phyloP scores from a whole-genome alignment of 2,113 vertebrate genomes.

The Athene cunicularia region DNA sequence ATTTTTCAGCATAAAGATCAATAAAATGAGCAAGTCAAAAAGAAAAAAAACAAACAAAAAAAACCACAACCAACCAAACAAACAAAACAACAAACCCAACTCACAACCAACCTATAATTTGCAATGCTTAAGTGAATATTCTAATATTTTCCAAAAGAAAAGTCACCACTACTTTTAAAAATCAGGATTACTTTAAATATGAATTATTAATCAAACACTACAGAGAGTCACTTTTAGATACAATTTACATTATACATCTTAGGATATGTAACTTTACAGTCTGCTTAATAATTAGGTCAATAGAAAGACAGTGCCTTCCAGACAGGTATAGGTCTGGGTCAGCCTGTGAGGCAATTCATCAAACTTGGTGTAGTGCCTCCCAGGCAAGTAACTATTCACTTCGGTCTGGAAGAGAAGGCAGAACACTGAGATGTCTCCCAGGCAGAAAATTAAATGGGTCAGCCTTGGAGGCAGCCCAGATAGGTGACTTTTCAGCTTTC shows the following conservation, averaged over 20 bases:
- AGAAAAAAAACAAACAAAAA: not conserved
- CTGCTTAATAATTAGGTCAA: constrained; percentile 63
- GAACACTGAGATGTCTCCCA: not conserved
- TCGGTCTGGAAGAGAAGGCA: not conserved
- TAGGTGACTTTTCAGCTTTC: constrained; percentile 35
- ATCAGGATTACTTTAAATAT: constrained; percentile 6
- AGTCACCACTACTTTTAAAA: not conserved
- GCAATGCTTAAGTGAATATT: not conserved
- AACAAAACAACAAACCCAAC: too few relatives aligned
- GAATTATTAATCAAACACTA: constrained; percentile 48
- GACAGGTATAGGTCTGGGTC: constrained; percentile 26
- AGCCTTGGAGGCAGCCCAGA: constrained; percentile 27
- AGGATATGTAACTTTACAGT: constrained; percentile 24
- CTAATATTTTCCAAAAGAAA: not conserved
- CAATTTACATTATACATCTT: constrained; percentile 12
- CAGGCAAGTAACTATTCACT: constrained; percentile 36
- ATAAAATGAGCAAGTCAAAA: not conserved
- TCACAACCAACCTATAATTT: not conserved
- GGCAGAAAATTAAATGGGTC: constrained; percentile 63
- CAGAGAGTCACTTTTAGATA: constrained; percentile 1
- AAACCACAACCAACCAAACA: not conserved
- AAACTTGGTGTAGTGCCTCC: constrained; percentile 23
- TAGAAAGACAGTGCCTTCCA: constrained; percentile 28
- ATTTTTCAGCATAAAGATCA: not conserved
- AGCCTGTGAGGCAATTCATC: constrained; percentile 51